A percentile compares a stretch with the other conserved stretches of the same genome.
Conservation (phyloP, 1,140 invertebrate species). For the Lepidurus apus region DNA sequence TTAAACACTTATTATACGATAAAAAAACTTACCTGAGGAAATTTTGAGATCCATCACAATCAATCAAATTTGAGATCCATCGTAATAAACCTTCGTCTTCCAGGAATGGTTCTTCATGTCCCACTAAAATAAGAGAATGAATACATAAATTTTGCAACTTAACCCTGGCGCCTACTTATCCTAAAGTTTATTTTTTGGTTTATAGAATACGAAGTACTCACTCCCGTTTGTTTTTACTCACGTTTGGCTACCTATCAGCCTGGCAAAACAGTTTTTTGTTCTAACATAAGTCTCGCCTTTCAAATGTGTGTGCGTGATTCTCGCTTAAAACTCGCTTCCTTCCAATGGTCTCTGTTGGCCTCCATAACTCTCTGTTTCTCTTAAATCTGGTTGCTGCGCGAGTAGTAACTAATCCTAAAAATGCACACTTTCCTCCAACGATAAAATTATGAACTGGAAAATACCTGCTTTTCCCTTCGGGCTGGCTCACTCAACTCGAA, state of each 20-base stretch:
- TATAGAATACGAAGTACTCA: neutral
- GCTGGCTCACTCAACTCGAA: neutral
- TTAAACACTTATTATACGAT: too few species aligned
- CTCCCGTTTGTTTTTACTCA: slow-evolving; percentile 7
- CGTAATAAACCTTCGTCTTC: neutral
- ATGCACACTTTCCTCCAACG: neutral
- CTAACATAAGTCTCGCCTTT: neutral
- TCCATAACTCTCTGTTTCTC: neutral
- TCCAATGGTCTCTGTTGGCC: neutral
- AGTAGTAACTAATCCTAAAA: neutral
- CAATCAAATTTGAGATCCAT: too few species aligned
- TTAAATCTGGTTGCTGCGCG: neutral
- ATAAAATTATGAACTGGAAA: neutral
- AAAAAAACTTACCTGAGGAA: too few species aligned
- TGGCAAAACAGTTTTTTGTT: neutral
- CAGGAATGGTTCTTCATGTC: neutral
- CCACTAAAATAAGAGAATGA: neutral
- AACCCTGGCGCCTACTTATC: neutral
- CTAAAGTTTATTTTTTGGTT: neutral
- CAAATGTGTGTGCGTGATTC: neutral
- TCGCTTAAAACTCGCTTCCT: neutral
- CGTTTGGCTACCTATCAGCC: slow-evolving; percentile 11
- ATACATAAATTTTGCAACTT: neutral
- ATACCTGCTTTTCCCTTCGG: neutral
- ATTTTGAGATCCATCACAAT: too few species aligned